Percentiles rank a stretch among this genome's conserved stretches.
These are phyloP conservation scores for Myotis brandtii DNA, from an alignment of 2,113 vertebrate species.

Conservation along the genomic window DNA sequence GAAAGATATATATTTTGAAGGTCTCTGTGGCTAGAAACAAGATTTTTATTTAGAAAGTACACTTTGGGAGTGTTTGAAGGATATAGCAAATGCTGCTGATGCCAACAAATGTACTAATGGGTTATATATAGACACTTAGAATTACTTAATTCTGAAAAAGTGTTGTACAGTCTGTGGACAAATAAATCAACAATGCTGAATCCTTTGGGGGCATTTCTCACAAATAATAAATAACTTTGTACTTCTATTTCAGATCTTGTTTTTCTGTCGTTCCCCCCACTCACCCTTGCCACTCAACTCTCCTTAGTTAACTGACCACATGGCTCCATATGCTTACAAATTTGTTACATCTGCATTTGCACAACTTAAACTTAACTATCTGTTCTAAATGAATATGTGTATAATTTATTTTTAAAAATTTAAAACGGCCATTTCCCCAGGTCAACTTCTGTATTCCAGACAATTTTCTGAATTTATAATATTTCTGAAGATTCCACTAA, in stretches of 20 bases:
- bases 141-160: not conserved
- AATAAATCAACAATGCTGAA: not conserved
- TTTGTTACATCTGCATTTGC: not conserved
- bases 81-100: not conserved
- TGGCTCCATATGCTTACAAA: not conserved
- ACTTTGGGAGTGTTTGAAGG: not conserved
- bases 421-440: not conserved
- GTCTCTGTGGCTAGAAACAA: not conserved
- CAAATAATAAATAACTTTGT: not conserved
- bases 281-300: not conserved
- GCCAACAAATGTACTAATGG: not conserved
- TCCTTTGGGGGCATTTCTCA: not conserved
- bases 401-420: not conserved
- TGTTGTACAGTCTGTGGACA: not conserved
- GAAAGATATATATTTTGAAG: not conserved
- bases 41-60: conserved; percentile 46
- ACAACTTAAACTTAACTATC: not conserved
- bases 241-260: not conserved
- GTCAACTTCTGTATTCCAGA: not conserved
- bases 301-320: not conserved
- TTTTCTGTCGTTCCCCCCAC: not conserved
- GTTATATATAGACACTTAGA: not conserved
- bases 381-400: conserved; percentile 22
- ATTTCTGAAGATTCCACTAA: conserved; percentile 21
- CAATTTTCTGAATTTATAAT: conserved; percentile 27